Conservation (phyloP, 2,888 invertebrate genomes). For the Onchidella celtica region DNA sequence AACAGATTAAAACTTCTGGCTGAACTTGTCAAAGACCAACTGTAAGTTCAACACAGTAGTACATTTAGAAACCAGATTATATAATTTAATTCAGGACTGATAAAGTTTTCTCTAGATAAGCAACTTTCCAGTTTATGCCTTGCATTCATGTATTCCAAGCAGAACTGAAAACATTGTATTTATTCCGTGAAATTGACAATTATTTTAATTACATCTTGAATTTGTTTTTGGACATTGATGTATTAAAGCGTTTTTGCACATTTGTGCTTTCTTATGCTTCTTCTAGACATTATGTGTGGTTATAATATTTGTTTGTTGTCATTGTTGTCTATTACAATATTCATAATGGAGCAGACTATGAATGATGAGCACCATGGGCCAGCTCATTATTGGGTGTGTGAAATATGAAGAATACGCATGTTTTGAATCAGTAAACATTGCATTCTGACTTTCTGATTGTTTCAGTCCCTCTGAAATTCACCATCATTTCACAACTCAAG, state of each 20-base stretch:
- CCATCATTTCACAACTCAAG: constrained; percentile 73
- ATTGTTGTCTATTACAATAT: no score
- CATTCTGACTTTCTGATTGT: no score
- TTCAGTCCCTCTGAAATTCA: constrained; percentile 73
- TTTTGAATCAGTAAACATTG: no score
- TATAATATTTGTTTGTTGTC: no score
- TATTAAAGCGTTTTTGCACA: no score
- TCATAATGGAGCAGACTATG: no score
- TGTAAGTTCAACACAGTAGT: constrained; percentile 77
- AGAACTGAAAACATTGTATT: neutral
- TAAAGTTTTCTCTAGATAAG: neutral
- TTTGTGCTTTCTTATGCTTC: no score
- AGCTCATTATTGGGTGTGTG: no score
- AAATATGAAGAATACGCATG: no score
- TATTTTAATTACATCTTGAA: neutral
- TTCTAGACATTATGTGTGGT: no score
- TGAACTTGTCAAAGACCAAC: constrained; percentile 76
- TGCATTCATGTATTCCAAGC: neutral
- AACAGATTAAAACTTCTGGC: constrained; percentile 74
- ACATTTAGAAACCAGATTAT: neutral
- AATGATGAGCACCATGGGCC: no score
- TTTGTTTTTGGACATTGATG: no score
- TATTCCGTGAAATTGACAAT: neutral
- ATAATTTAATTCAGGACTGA: neutral
- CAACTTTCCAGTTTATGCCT: neutral